Evolutionary conservation across 2,113 vertebrate genomes (phyloP).

Genomic region (Ranitomeya imitator): DNA sequence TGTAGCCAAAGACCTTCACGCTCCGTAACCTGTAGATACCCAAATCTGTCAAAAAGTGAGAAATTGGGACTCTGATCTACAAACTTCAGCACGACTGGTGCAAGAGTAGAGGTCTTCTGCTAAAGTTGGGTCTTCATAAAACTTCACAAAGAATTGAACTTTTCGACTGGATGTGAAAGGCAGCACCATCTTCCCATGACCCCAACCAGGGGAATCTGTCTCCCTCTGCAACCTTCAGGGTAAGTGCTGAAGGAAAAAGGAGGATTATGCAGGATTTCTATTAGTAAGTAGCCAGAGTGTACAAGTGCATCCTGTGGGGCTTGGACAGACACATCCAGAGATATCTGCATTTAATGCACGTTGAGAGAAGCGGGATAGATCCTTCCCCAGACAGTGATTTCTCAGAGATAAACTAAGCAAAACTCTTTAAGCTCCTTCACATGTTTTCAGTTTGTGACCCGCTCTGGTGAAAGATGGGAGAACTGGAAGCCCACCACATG

Average conservation of each 20-base stretch:
- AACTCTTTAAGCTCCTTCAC: constrained; percentile 52
- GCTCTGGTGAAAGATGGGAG: constrained; percentile 46
- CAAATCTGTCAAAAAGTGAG: too few relatives aligned
- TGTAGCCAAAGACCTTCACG: neutral
- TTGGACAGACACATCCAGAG: constrained; percentile 50
- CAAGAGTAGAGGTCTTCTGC: neutral
- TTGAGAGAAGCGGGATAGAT: constrained; percentile 51
- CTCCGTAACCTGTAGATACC: neutral
- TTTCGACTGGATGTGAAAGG: constrained; percentile 26
- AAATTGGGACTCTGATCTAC: neutral
- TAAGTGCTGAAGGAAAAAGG: constrained; percentile 45
- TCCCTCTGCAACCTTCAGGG: constrained; percentile 39
- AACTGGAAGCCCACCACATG: constrained; percentile 44
- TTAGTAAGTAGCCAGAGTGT: constrained; percentile 49
- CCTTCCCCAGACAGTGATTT: constrained; percentile 57
- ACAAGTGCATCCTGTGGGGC: constrained; percentile 50
- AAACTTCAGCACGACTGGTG: neutral
- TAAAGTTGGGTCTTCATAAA: neutral
- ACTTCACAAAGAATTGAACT: constrained; percentile 30
- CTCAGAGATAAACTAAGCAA: constrained; percentile 55
- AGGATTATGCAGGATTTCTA: constrained; percentile 52
- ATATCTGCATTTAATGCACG: constrained; percentile 43
- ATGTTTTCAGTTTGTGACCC: constrained; percentile 52
- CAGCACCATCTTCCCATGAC: constrained; percentile 50
- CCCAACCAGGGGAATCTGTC: constrained; percentile 5